Percentiles rank a stretch among this genome's conserved stretches.
Evolutionary conservation across 2,797 vertebrate species (phyloP).

Genomic region (Sarcophilus harrisii): DNA sequence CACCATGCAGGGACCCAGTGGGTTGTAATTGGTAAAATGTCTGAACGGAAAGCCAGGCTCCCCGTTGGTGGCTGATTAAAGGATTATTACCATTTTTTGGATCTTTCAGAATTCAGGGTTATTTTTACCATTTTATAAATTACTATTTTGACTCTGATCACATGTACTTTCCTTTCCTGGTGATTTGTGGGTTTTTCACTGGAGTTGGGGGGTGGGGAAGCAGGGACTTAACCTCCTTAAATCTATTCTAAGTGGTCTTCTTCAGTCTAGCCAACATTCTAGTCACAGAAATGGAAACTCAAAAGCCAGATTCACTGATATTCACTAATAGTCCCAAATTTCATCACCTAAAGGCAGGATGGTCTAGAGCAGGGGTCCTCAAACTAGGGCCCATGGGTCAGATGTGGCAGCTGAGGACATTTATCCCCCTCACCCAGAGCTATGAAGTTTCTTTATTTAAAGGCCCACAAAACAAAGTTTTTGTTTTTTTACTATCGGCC

Average conservation of each 20-base stretch:
- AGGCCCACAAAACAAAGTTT: no score
- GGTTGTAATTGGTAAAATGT: conserved; percentile 76
- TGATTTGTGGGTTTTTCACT: background rate
- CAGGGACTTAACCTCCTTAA: background rate
- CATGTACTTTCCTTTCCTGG: conserved; percentile 48
- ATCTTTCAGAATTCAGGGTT: conserved; percentile 57
- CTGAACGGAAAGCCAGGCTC: conserved; percentile 68
- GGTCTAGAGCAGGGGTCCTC: background rate
- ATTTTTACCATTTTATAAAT: conserved; percentile 64
- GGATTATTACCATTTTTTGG: conserved; percentile 73
- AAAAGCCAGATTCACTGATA: background rate
- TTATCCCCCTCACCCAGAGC: no score
- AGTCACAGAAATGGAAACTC: background rate
- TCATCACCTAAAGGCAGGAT: background rate
- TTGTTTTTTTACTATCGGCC: no score
- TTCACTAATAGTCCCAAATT: background rate
- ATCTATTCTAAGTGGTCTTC: background rate
- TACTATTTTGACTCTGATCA: conserved; percentile 62
- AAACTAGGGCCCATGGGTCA: no score
- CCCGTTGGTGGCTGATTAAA: conserved; percentile 73
- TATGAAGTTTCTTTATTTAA: no score
- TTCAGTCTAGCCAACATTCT: background rate
- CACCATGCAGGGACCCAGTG: conserved; percentile 61
- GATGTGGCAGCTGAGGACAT: no score
- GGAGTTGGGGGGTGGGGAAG: background rate